Evolutionary conservation across 2,797 vertebrate species (phyloP).

Genomic region (Astyanax mexicanus): DNA sequence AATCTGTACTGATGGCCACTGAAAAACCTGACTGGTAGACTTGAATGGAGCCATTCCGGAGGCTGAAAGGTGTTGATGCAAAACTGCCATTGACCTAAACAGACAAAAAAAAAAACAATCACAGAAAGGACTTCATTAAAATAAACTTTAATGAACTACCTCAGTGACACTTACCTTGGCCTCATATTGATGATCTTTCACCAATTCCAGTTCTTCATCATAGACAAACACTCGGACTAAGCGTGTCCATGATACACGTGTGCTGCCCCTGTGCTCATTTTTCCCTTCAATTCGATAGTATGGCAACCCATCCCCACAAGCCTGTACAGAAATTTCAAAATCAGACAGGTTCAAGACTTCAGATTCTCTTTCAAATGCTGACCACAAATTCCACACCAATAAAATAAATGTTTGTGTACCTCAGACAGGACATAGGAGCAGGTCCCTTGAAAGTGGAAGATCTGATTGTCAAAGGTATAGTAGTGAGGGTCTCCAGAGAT

Average conservation of each 20-base stretch:
- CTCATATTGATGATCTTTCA: conserved; percentile 59
- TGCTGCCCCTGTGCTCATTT: conserved; percentile 71
- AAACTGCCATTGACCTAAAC: conserved; percentile 70
- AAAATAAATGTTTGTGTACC: background rate
- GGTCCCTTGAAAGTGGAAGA: conserved; percentile 77
- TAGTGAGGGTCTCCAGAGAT: conserved; percentile 78
- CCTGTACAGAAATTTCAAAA: background rate
- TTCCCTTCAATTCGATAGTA: conserved; percentile 74
- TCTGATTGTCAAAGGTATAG: conserved; percentile 68
- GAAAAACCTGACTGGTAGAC: conserved; percentile 70
- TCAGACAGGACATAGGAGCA: conserved; percentile 77
- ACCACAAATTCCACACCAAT: background rate
- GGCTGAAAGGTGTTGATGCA: conserved; percentile 60
- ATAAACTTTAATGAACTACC: background rate
- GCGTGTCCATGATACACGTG: conserved; percentile 66
- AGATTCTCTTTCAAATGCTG: background rate
- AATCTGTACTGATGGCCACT: conserved; percentile 65
- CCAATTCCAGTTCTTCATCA: conserved; percentile 68
- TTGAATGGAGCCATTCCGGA: conserved; percentile 63
- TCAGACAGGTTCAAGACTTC: background rate
- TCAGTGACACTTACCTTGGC: conserved; percentile 62
- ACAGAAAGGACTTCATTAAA: background rate
- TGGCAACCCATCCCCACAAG: conserved; percentile 46
- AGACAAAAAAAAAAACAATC: background rate
- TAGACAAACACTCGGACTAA: conserved; percentile 71